Base-by-base conservation (phyloP, 92 coral and sea anemone genomes). In the Anthopleura xanthogrammica region DNA sequence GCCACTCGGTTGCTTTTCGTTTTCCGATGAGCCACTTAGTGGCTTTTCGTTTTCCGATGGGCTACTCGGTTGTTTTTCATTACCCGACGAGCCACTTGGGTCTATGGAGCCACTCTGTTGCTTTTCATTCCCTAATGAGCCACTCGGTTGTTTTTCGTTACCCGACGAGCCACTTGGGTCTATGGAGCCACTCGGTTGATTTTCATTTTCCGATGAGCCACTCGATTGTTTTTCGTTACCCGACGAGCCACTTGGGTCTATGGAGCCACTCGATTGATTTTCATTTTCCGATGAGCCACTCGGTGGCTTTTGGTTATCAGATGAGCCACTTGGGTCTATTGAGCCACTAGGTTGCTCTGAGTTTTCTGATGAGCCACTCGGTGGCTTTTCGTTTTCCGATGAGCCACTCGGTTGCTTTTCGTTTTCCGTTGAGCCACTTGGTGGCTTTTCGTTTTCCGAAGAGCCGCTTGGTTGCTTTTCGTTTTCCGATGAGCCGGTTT, bases 251-350 rank as follows among this genome's bases (percentile, higher is more conserved):
- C 0, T 68, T 23, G 41, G 70, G 14, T 24, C 73, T 22, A 11
- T 24, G 12, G 40, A 68, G 1, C 41, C 14, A 66, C 41, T 29
- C 14, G 41, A 41, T 9, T 23, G 41, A 5, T 66, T n/a, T 24
- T 66, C 73, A 20, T 66, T 66, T 66, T 29, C 73, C 16, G 74
- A 7, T 12, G 77, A 39, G 20, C 79, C 39, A 57, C 7, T 12
- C 36, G 5, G 79, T 42, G 50, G 82, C 12, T 39, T 82, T 48
- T 42, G 7, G 50, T 16, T 62, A 77, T 43, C 65, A 4, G n/a
- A 9, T 39, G 82, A 60, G 56, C 50, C 82, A 22, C 58, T 57
- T 65, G 42, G 68, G 29, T n/a, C 68, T n/a, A 60, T 60, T 60
- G 68, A 60, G 70, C 58, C 58, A 54, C 58, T 54, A 0, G 58